Evolutionary conservation across 2,797 vertebrate species (phyloP).

Genomic region (Taenioides sp.): DNA sequence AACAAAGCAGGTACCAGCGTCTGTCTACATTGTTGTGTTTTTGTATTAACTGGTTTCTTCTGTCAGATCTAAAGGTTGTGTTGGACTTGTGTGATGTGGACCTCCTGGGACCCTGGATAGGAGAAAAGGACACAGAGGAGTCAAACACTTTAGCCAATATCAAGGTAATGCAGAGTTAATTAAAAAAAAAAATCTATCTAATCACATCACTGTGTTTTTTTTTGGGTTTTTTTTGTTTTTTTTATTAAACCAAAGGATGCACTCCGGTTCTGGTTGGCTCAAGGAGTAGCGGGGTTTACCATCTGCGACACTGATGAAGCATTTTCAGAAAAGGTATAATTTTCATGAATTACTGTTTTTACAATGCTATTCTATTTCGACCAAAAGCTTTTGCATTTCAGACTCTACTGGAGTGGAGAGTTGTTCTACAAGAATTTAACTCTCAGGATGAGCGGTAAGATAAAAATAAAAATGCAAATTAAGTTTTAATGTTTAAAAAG

Average conservation of each 20-base stretch:
- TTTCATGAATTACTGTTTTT: neutral
- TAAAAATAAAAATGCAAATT: neutral
- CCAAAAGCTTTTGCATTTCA: slow-evolving; percentile 36
- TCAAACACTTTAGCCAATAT: slow-evolving; percentile 25
- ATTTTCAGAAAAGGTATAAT: slow-evolving; percentile 71
- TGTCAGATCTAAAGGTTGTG: slow-evolving; percentile 72
- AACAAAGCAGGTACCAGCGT: slow-evolving; percentile 59
- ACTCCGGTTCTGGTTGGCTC: slow-evolving; percentile 74
- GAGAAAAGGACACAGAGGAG: slow-evolving; percentile 14
- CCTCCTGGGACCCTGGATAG: slow-evolving; percentile 26
- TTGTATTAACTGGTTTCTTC: neutral
- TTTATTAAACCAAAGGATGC: slow-evolving; percentile 42
- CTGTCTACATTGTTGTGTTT: neutral
- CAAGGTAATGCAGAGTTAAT: slow-evolving; percentile 36
- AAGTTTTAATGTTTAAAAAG: neutral
- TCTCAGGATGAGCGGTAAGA: slow-evolving; percentile 65
- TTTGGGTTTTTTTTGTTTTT: neutral
- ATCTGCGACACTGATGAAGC: slow-evolving; percentile 75
- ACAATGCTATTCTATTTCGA: neutral
- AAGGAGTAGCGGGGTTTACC: slow-evolving; percentile 73
- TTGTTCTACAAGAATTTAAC: slow-evolving; percentile 62
- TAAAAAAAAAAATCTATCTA: neutral
- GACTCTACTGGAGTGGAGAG: slow-evolving; percentile 69
- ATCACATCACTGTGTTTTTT: neutral
- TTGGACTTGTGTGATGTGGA: slow-evolving; percentile 73